These are phyloP conservation scores for Tetranychus cinnabarinus DNA, from an alignment of 1,140 invertebrate genomes.

Conservation along the genomic window DNA sequence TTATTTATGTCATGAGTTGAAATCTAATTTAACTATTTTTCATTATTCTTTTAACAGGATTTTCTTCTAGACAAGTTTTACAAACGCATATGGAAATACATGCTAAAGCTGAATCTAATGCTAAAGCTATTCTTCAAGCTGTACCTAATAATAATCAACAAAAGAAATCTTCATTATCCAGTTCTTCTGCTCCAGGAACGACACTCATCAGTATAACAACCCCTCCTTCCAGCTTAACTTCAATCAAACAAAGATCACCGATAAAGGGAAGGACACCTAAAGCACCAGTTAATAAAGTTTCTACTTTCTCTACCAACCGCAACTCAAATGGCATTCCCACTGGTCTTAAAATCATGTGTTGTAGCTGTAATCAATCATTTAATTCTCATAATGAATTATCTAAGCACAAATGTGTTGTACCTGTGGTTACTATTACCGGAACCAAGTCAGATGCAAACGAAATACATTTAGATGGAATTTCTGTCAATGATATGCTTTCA, in stretches of 20 bases:
- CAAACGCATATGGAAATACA: slow-evolving; percentile 14
- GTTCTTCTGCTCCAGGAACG: background rate
- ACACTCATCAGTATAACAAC: background rate
- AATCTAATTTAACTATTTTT: background rate
- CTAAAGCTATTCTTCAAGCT: slow-evolving; percentile 1
- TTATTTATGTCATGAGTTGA: background rate
- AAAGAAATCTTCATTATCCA: background rate
- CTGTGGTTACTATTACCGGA: background rate
- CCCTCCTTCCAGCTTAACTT: background rate
- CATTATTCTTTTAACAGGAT: slow-evolving; percentile 4
- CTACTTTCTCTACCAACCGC: background rate
- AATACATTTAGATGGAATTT: background rate
- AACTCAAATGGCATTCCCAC: background rate
- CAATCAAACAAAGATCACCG: background rate
- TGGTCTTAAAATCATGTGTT: background rate
- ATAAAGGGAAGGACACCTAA: background rate
- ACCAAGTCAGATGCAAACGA: background rate
- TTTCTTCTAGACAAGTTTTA: slow-evolving; percentile 13
- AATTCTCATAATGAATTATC: background rate
- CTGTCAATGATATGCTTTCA: background rate
- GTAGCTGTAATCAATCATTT: slow-evolving; percentile 1
- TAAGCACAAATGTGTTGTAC: background rate
- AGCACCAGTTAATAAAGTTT: background rate
- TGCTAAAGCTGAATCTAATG: slow-evolving; percentile 2
- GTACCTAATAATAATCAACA: background rate